phyloP scores from a whole-genome alignment of 2,888 invertebrate genomes.

The Thumatha senex region DNA sequence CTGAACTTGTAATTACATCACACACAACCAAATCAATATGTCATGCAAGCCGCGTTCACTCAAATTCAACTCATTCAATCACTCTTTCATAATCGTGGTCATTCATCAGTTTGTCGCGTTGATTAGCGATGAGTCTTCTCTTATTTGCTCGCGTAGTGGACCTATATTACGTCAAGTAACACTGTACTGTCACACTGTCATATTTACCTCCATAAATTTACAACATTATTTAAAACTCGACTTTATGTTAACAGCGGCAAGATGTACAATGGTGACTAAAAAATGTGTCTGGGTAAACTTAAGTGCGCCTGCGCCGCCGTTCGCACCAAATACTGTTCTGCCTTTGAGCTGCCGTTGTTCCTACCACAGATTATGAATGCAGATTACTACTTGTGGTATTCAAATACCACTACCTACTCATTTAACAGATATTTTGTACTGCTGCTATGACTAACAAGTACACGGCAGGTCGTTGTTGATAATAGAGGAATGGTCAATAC shows the following conservation, averaged over 20 bases:
- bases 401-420: not conserved
- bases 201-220: slow-evolving; percentile 22
- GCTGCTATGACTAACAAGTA: not conserved
- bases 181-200: slow-evolving; percentile 45
- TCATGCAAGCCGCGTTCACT: slow-evolving; percentile 1
- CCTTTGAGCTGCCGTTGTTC: slow-evolving; percentile 70
- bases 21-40: slow-evolving; percentile 3
- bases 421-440: not conserved
- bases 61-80: slow-evolving; percentile 25
- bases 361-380: slow-evolving; percentile 48
- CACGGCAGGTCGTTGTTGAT: not conserved
- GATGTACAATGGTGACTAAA: slow-evolving; percentile 20
- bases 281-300: slow-evolving; percentile 42
- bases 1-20: slow-evolving; percentile 6
- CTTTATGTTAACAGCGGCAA: slow-evolving; percentile 27
- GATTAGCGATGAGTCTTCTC: slow-evolving; percentile 50
- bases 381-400: slow-evolving; percentile 24
- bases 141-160: slow-evolving; percentile 46
- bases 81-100: slow-evolving; percentile 41
- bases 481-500: no score
- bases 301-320: slow-evolving; percentile 49
- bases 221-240: slow-evolving; percentile 27
- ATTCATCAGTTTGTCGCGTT: slow-evolving; percentile 47
- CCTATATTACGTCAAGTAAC: slow-evolving; percentile 58
- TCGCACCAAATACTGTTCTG: slow-evolving; percentile 55